phyloP scores from a whole-genome alignment of 2,797 vertebrate genomes.

The Champsocephalus gunnari region DNA sequence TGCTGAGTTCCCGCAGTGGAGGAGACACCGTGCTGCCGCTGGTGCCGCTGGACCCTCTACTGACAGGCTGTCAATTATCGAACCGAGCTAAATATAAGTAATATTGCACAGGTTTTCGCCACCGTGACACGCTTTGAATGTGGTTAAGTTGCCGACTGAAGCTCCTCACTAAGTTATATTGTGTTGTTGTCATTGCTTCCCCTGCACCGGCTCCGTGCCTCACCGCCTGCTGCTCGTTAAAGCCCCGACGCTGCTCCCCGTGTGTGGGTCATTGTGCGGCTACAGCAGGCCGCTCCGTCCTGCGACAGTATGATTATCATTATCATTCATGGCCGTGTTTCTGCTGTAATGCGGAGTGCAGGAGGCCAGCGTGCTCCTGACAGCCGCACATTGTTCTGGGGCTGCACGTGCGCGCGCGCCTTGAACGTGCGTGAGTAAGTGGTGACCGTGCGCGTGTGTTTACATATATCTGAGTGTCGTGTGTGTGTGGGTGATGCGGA shows the following conservation, averaged over 20 bases:
- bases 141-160: not conserved
- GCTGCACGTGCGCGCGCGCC: constrained; percentile 1
- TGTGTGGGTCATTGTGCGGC: constrained; percentile 1
- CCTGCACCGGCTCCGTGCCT: not conserved
- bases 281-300: constrained; percentile 22
- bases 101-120: no score
- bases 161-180: constrained; percentile 9
- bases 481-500: constrained; percentile 41
- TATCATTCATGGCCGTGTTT: constrained; percentile 16
- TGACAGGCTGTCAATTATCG: constrained; percentile 21
- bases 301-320: constrained; percentile 24
- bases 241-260: not conserved
- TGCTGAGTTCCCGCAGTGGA: not conserved
- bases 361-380: constrained; percentile 32
- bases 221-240: constrained; percentile 15
- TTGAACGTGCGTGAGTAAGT: not conserved
- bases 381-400: constrained; percentile 55
- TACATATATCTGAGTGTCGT: not conserved
- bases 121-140: not conserved
- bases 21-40: no score
- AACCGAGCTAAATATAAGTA: not conserved
- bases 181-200: constrained; percentile 7
- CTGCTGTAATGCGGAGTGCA: constrained; percentile 28
- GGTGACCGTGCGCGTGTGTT: constrained; percentile 8
- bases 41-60: not conserved